Evolutionary conservation across 1,140 invertebrate genomes (phyloP).

Genomic region (Drosophila parabipectinata): DNA sequence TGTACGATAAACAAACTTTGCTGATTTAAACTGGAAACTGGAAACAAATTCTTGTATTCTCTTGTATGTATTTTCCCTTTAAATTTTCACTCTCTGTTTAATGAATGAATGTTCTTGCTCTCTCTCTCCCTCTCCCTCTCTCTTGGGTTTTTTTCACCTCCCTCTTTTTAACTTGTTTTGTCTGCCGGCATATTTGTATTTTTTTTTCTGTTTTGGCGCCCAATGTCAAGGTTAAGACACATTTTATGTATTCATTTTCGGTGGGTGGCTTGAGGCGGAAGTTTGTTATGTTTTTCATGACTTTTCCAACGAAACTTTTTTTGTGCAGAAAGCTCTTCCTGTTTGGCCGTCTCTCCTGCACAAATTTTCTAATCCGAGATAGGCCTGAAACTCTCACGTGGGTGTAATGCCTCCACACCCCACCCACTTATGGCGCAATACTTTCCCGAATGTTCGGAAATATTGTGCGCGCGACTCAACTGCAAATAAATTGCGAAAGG

Average conservation of each 20-base stretch:
- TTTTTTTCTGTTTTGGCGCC: slow-evolving; percentile 47
- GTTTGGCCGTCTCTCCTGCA: slow-evolving; percentile 56
- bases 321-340: slow-evolving; percentile 76
- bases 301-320: slow-evolving; percentile 47
- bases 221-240: slow-evolving; percentile 79
- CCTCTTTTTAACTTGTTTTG: slow-evolving; percentile 61
- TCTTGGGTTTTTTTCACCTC: slow-evolving; percentile 12
- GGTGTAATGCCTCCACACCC: background rate
- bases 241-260: slow-evolving; percentile 68
- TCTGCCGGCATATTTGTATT: slow-evolving; percentile 42
- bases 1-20: slow-evolving; percentile 58
- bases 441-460: slow-evolving; percentile 39
- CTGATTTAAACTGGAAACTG: slow-evolving; percentile 10
- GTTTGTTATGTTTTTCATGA: slow-evolving; percentile 59
- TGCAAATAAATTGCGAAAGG: slow-evolving; percentile 76
- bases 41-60: background rate
- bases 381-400: slow-evolving; percentile 19
- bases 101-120: slow-evolving; percentile 51
- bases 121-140: slow-evolving; percentile 10
- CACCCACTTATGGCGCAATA: slow-evolving; percentile 26
- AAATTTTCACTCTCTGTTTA: slow-evolving; percentile 42
- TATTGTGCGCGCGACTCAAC: slow-evolving; percentile 47
- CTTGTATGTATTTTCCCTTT: slow-evolving; percentile 17
- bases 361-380: slow-evolving; percentile 38
- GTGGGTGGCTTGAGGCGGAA: slow-evolving; percentile 44